phyloP scores from a whole-genome alignment of 2,888 invertebrate genomes.

The Acanthosepion lycidas region DNA sequence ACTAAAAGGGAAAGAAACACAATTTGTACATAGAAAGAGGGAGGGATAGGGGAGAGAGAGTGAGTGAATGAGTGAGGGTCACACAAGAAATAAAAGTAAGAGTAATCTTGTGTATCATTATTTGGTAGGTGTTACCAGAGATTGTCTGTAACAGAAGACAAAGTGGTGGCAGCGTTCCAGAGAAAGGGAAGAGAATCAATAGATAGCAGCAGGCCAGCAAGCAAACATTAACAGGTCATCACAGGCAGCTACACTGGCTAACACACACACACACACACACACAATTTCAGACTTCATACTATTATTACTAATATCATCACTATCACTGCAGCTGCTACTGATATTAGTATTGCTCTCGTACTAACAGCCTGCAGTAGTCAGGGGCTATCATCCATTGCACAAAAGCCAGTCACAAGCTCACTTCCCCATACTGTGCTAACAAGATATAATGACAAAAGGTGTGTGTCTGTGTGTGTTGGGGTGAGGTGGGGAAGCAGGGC shows the following conservation, averaged over 20 bases:
- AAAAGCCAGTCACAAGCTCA: conserved; percentile 6
- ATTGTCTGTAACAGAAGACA: neutral
- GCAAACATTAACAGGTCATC: conserved; percentile 37
- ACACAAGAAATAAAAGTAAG: neutral
- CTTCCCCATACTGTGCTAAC: conserved; percentile 33
- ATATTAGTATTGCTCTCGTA: neutral
- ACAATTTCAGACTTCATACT: conserved; percentile 25
- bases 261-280: conserved; percentile 39
- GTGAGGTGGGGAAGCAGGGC: neutral
- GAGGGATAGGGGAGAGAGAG: neutral
- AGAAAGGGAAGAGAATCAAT: neutral
- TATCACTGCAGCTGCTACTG: conserved; percentile 2
- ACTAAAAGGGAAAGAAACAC: neutral
- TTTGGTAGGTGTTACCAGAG: conserved; percentile 35
- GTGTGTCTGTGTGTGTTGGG: too few species aligned
- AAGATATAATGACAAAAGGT: neutral
- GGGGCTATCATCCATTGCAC: conserved; percentile 1
- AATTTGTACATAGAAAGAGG: neutral
- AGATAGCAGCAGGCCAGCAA: neutral
- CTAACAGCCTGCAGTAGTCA: conserved; percentile 33
- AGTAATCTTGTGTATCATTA: conserved; percentile 25
- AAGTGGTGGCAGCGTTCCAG: conserved; percentile 15
- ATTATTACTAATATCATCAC: neutral
- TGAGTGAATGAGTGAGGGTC: neutral
- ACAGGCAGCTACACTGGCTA: neutral